Evolutionary conservation across 2,797 vertebrate genomes (phyloP).

Genomic region (Antennarius maculatus): DNA sequence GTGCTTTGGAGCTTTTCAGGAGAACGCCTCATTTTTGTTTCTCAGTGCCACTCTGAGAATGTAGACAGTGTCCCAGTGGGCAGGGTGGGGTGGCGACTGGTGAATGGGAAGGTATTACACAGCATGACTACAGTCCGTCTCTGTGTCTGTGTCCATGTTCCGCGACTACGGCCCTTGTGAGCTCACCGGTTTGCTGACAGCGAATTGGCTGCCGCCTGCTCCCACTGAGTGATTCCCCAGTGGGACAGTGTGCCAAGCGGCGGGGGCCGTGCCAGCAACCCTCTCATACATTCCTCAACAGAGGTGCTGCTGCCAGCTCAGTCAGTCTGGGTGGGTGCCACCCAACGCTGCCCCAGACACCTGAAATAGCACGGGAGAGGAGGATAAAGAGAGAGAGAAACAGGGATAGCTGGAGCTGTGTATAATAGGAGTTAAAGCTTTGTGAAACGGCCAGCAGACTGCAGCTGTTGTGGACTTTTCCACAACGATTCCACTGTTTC

Average conservation of each 20-base stretch:
- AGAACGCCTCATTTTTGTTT: slow-evolving; percentile 51
- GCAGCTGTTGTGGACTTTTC: slow-evolving; percentile 75
- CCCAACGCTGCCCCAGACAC: slow-evolving; percentile 72
- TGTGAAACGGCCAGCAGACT: slow-evolving; percentile 58
- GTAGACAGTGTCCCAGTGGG: slow-evolving; percentile 30
- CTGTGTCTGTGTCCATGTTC: slow-evolving; percentile 53
- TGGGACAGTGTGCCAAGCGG: slow-evolving; percentile 61
- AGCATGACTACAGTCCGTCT: slow-evolving; percentile 61
- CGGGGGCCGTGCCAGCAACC: slow-evolving; percentile 52
- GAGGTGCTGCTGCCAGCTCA: slow-evolving; percentile 54
- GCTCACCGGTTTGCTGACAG: slow-evolving; percentile 69
- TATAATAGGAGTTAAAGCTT: slow-evolving; percentile 42
- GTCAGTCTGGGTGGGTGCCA: slow-evolving; percentile 65
- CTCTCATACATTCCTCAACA: slow-evolving; percentile 70
- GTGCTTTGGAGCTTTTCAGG: slow-evolving; percentile 37
- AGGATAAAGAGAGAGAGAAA: slow-evolving; percentile 28
- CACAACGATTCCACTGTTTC: slow-evolving; percentile 76
- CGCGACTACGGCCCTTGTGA: slow-evolving; percentile 60
- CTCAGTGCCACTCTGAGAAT: slow-evolving; percentile 45
- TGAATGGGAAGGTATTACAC: slow-evolving; percentile 68
- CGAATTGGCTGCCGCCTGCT: slow-evolving; percentile 62
- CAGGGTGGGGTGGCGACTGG: slow-evolving; percentile 49
- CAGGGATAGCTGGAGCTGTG: slow-evolving; percentile 37
- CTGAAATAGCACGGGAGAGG: slow-evolving; percentile 70
- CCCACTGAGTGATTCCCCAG: slow-evolving; percentile 67